Evolutionary conservation across 2,888 invertebrate species (phyloP).

Genomic region (Clivina fossor): DNA sequence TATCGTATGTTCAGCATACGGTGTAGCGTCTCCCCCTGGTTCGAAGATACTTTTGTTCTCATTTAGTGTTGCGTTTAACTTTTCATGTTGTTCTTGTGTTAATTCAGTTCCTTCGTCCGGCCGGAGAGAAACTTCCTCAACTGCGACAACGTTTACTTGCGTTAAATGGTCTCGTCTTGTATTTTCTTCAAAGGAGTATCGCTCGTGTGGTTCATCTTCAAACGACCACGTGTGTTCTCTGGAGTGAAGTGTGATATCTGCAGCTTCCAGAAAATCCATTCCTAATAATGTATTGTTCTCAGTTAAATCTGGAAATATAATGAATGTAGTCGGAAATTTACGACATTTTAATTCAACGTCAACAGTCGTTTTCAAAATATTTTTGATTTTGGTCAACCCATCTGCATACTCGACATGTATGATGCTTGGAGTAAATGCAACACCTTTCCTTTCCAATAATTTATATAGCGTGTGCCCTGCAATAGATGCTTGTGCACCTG

Average conservation of each 20-base stretch:
- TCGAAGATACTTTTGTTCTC: too few species aligned
- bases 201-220: conserved; percentile 4
- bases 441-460: conserved; percentile 5
- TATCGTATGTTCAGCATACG: too few species aligned
- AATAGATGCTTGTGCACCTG: conserved; percentile 13
- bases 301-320: conserved; percentile 1
- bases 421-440: not conserved
- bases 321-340: not conserved
- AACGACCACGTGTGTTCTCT: not conserved
- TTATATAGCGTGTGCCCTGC: conserved; percentile 6
- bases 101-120: too few species aligned
- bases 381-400: not conserved
- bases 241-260: not conserved
- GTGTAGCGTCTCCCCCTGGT: too few species aligned
- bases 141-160: too few species aligned
- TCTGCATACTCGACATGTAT: conserved; percentile 4
- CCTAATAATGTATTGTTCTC: conserved; percentile 2
- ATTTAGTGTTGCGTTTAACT: too few species aligned
- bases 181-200: too few species aligned
- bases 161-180: too few species aligned
- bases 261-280: conserved; percentile 3
- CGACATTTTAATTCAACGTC: not conserved
- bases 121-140: too few species aligned
- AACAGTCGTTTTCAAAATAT: not conserved
- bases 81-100: too few species aligned